phyloP scores from a whole-genome alignment of 2,797 vertebrate species.

The Serranus cabrilla region DNA sequence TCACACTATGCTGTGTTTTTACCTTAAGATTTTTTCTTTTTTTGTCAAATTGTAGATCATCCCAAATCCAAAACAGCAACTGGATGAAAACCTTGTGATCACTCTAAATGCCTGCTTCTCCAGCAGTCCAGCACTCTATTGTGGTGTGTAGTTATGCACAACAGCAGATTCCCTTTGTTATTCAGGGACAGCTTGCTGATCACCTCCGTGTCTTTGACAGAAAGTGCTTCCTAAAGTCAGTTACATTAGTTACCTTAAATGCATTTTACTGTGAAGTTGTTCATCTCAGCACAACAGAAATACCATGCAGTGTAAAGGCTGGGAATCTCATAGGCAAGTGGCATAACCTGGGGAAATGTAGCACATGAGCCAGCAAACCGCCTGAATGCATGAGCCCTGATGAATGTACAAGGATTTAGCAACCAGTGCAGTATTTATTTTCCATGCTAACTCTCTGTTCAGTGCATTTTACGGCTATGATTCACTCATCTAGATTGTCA shows the following conservation, averaged over 20 bases:
- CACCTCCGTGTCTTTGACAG: slow-evolving; percentile 79
- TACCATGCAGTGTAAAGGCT: slow-evolving; percentile 22
- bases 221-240: slow-evolving; percentile 77
- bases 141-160: slow-evolving; percentile 29
- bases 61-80: slow-evolving; percentile 60
- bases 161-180: slow-evolving; percentile 60
- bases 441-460: slow-evolving; percentile 45
- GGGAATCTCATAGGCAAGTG: slow-evolving; percentile 31
- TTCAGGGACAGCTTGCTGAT: slow-evolving; percentile 70
- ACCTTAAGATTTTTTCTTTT: slow-evolving; percentile 53
- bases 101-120: slow-evolving; percentile 43
- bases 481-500: slow-evolving; percentile 38
- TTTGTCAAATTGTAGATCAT: slow-evolving; percentile 76
- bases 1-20: slow-evolving; percentile 67
- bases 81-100: slow-evolving; percentile 52
- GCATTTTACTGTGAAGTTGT: slow-evolving; percentile 71
- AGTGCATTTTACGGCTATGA: slow-evolving; percentile 54
- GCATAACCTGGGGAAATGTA: slow-evolving; percentile 51
- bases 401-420: slow-evolving; percentile 70
- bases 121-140: slow-evolving; percentile 43
- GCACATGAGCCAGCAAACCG: slow-evolving; percentile 52
- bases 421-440: slow-evolving; percentile 62
- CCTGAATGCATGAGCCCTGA: slow-evolving; percentile 46
- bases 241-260: slow-evolving; percentile 41
- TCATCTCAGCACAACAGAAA: slow-evolving; percentile 66